phyloP scores from a whole-genome alignment of 2,888 invertebrate genomes.

The Vesta saturnalis region DNA sequence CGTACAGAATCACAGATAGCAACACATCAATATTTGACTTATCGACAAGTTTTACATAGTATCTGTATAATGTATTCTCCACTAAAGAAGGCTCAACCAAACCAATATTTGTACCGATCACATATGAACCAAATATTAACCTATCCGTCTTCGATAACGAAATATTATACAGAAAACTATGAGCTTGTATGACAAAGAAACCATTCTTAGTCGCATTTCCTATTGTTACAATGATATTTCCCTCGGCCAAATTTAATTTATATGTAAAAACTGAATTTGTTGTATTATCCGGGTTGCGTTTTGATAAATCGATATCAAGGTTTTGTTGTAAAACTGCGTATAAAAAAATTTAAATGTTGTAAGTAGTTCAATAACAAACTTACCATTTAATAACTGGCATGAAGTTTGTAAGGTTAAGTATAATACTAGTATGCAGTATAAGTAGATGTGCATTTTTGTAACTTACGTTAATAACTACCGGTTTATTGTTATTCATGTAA shows the following conservation, averaged over 20 bases:
- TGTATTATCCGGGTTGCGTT: conserved; percentile 43
- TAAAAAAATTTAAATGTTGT: not conserved
- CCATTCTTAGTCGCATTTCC: conserved; percentile 62
- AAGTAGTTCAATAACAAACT: not conserved
- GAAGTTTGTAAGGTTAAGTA: conserved; percentile 4
- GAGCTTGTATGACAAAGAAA: conserved; percentile 73
- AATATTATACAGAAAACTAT: conserved; percentile 68
- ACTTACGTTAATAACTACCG: not conserved
- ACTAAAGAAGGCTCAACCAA: conserved; percentile 55
- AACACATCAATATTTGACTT: conserved; percentile 55
- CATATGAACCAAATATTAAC: conserved; percentile 52
- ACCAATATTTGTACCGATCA: conserved; percentile 72
- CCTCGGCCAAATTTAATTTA: conserved; percentile 45
- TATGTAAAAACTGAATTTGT: conserved; percentile 51
- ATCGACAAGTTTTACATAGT: conserved; percentile 62
- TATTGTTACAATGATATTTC: conserved; percentile 55
- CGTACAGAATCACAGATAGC: conserved; percentile 67
- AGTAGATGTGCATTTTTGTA: not conserved
- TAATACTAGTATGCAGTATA: not conserved
- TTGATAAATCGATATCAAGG: conserved; percentile 47
- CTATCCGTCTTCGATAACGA: conserved; percentile 64
- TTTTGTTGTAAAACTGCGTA: conserved; percentile 20
- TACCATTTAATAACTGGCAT: not conserved
- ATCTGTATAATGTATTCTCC: conserved; percentile 45
- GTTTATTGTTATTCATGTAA: not conserved